Base-by-base conservation (phyloP, 2,113 vertebrate species). In the Stercorarius parasiticus region DNA sequence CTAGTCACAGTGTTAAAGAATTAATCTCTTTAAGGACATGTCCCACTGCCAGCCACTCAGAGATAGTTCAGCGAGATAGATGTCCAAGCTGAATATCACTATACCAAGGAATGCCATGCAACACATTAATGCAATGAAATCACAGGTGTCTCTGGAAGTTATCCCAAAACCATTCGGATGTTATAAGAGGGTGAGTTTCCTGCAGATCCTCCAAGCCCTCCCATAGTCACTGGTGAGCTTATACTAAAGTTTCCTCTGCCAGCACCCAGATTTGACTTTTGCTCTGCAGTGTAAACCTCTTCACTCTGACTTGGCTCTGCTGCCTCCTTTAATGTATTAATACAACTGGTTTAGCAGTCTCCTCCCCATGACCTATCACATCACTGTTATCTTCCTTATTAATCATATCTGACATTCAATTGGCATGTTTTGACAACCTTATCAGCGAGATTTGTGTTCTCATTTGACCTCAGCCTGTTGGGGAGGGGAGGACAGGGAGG, bases 401-500 rank as follows among this genome's bases (percentile, higher is more conserved):
- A 93, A 93, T 95, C 47, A 27, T 23, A 77, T 78, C 86, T 88
- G 76, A 82, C 84, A 62, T 66, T 93, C 87, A 90, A 36, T 23
- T 95, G 91, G 45, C 49, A 56, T 92, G 84, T 86, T 96, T 95
- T 83, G 78, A 73, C 81, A 97, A 58, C 65, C 61, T 93, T 89
- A 91, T 86, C 81, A 36, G 69, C 8, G 12, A 94, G 55, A 96
- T 91, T 82, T 93, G 71, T 93, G 70, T 80, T 82, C 55, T 89
- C 61, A 34, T 91, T 93, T 92, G 73, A 90, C 76, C 81, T 72
- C 67, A 91, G 66, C 71, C 64, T 91, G 56, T 30, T 4, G 5
- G 84, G 67, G 47, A 69, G 27, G 43, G 42, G 78, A 94, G 70
- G 40, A 64, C 67, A 81, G 79, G 55, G 76, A 89, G 76, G 43